Evolutionary conservation across 2,888 invertebrate species (phyloP), one percentile per base, ranked within the genome.

Genomic region (Hyalella azteca): DNA sequence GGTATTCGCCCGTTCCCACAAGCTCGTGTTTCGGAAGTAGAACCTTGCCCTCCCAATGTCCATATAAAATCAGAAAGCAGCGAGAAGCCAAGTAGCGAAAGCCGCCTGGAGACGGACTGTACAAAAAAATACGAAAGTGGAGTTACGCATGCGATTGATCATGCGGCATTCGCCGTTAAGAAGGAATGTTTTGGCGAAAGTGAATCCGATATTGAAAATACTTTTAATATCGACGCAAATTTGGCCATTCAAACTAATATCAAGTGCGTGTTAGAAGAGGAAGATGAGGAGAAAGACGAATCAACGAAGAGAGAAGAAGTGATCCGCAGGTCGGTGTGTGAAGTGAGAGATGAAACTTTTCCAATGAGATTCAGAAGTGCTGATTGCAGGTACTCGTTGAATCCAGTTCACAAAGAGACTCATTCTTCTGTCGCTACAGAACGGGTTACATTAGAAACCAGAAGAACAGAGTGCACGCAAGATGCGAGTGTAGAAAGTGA

Each of bases 241-340:
- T 75, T 45, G 45, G 75, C 75, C 15, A 29, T 75, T 40, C 40
- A 75, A 75, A 75, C 75, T 32, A 45, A 75, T 45, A 75, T 75
- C 9, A 75, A 75, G 29, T 75, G 75, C 36, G 75, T 75, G n/a
- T 29, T 75, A 22, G 75, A 75, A 75, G 73, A 73, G 22, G 41
- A 75, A 26, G 41, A 73, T 15, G 45, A 41, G 9, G 75, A 75
- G n/a, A 66, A 66, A 19, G 66, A 66, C 13, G 66, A 66, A 66
- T 32, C 19, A 7, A 36, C 66, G 22, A 66, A 66, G 36, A 66
- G 66, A 66, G 66, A 66, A 36, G 66, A 66, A 36, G 66, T 66
- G 19, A 66, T 66, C 19, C 36, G 66, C 7, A 66, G 66, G 36
- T 66, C 66, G 32, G 66, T 66, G 66, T 66, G 66, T 29, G 66